These are phyloP conservation scores for Cirrhinus molitorella DNA, from an alignment of 2,797 vertebrate genomes.

Conservation along the genomic window DNA sequence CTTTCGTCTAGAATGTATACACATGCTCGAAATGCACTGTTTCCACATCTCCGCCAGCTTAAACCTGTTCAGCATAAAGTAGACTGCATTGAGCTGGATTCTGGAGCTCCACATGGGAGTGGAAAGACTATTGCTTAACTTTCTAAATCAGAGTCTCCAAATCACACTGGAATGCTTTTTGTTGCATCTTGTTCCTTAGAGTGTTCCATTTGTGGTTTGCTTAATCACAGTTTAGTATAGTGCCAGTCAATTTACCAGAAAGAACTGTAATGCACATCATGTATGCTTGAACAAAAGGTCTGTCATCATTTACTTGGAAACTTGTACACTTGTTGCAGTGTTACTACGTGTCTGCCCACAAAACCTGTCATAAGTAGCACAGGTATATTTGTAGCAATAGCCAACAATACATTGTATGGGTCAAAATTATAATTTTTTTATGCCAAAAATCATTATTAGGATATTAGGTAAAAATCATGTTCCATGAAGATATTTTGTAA, in stretches of 20 bases:
- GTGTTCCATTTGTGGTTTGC: not conserved
- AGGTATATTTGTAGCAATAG: too few relatives aligned
- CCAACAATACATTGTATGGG: too few relatives aligned
- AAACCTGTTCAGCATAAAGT: conserved; percentile 45
- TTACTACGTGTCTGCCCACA: not conserved
- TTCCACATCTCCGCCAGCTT: conserved; percentile 50
- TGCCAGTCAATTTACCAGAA: not conserved
- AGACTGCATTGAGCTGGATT: conserved; percentile 58
- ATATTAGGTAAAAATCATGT: too few relatives aligned
- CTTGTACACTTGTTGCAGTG: not conserved
- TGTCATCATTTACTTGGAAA: not conserved
- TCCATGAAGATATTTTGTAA: too few relatives aligned
- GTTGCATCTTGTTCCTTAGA: not conserved
- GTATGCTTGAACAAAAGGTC: not conserved
- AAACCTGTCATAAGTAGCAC: too few relatives aligned
- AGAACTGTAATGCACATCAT: not conserved
- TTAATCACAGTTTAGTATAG: not conserved
- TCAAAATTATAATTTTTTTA: too few relatives aligned
- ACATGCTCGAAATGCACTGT: conserved; percentile 14
- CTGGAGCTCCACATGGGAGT: conserved; percentile 49
- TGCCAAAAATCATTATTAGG: too few relatives aligned
- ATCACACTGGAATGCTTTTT: conserved; percentile 58
- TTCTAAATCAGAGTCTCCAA: conserved; percentile 42
- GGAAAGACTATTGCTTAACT: conserved; percentile 54
- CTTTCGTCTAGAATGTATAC: conserved; percentile 36